Base-by-base conservation (phyloP, 2,797 vertebrate species). In the Chrosomus eos region DNA sequence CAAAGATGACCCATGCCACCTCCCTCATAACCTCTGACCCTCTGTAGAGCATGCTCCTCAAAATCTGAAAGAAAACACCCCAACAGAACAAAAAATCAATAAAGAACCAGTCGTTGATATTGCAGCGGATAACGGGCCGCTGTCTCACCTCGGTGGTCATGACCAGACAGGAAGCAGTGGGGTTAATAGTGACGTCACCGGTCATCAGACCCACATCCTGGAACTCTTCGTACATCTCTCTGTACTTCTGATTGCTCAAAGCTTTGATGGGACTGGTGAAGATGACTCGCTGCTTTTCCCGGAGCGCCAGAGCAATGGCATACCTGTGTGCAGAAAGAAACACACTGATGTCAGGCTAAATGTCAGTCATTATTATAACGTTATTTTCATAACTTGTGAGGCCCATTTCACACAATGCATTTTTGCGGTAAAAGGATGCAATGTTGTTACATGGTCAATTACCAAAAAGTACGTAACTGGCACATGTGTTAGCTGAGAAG, bases 1-100 rank as follows among this genome's bases (percentile, higher is more conserved):
- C 98, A 94, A 99, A 99, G 89, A 99, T 86, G 68, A 99, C 98
- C 98, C 98, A 99, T 0, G 96, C 97, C 3, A 99, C 97, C 90
- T 99, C 98, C 87, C 98, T 95, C 98, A 99, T 99, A 88, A 99
- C 98, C 91, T 99, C 98, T n/a, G 98, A 99, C 80, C 98, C 98
- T 91, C 98, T 93, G 91, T 99, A 99, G 26, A 99, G 92, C 98
- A 99, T 99, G 92, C 98, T 99, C 90, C 98, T 96, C 92, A 99
- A 93, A 92, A 99, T 99, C 98, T 99, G 87, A 9, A 62, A 62
- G 26, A 58, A 68, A 66, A 28, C 31, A 62, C 6, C 53, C 6
- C 21, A 7, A 40, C 36, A 43, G 28, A 26, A 48, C 40, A 36
- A 40, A 21, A 5, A 68, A 9, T 83, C 9, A 60, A 19, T 55